A percentile compares a stretch with the other conserved stretches of the same genome.
These are phyloP conservation scores for Hipposideros larvatus DNA, from an alignment of 2,797 vertebrate genomes.

Conservation along the genomic window DNA sequence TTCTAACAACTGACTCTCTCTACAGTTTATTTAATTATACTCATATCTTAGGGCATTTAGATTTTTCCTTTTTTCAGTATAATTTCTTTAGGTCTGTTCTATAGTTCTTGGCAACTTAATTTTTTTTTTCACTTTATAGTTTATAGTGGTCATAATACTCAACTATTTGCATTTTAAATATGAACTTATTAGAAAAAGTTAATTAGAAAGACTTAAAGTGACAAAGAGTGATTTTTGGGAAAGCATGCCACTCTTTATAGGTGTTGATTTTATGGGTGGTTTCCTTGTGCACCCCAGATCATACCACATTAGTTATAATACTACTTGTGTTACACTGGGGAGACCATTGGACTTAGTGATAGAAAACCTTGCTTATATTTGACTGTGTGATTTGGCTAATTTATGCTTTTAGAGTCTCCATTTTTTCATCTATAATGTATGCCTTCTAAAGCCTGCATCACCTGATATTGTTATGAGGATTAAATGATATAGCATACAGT, in stretches of 20 bases:
- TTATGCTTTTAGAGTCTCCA: neutral
- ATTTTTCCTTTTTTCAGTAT: neutral
- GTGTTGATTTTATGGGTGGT: neutral
- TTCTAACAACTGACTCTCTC: neutral
- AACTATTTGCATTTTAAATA: neutral
- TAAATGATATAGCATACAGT: neutral
- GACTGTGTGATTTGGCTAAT: neutral
- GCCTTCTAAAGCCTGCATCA: neutral
- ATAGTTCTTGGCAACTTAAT: neutral
- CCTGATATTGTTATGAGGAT: neutral
- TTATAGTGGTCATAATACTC: neutral
- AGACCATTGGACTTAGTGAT: neutral
- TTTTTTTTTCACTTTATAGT: neutral
- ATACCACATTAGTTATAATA: neutral
- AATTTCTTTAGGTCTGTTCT: conserved; percentile 24
- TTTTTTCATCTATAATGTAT: neutral
- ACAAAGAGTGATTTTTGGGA: neutral
- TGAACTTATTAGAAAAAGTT: neutral
- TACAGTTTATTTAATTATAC: neutral
- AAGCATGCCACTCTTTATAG: neutral
- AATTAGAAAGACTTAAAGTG: neutral
- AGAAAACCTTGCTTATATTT: neutral
- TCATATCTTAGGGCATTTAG: neutral
- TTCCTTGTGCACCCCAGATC: neutral
- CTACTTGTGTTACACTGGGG: neutral